These are phyloP conservation scores for Drosophila tsacasi DNA, from an alignment of 1,140 invertebrate species.

Conservation along the genomic window DNA sequence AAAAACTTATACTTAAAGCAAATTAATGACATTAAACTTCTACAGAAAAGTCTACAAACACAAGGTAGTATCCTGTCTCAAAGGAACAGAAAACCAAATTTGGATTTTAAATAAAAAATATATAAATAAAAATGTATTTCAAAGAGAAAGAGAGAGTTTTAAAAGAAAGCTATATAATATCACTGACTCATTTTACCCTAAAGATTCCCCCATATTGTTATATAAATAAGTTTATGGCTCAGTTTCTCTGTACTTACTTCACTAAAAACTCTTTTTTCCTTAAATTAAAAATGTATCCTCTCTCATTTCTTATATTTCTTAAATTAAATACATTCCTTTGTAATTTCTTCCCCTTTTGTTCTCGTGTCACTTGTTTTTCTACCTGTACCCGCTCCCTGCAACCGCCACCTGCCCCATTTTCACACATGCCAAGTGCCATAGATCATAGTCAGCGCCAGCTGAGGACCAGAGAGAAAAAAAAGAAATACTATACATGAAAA, in stretches of 20 bases:
- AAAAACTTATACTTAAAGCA: neutral
- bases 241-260: neutral
- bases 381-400: constrained; percentile 1
- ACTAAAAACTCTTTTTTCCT: neutral
- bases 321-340: neutral
- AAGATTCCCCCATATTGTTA: neutral
- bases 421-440: constrained; percentile 65
- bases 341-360: neutral
- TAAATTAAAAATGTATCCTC: too few relatives aligned
- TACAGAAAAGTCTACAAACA: neutral
- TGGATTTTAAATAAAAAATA: neutral
- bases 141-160: too few relatives aligned
- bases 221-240: neutral
- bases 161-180: neutral
- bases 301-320: too few relatives aligned
- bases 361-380: neutral
- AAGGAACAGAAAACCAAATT: neutral
- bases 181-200: neutral
- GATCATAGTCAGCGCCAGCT: constrained; percentile 76
- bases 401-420: constrained; percentile 10
- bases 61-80: neutral
- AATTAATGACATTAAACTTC: neutral
- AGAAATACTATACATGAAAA: constrained; percentile 1
- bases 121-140: neutral
- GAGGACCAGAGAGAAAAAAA: constrained; percentile 19